phyloP scores from a whole-genome alignment of 2,113 vertebrate species.

The Protomyctophum bolini region DNA sequence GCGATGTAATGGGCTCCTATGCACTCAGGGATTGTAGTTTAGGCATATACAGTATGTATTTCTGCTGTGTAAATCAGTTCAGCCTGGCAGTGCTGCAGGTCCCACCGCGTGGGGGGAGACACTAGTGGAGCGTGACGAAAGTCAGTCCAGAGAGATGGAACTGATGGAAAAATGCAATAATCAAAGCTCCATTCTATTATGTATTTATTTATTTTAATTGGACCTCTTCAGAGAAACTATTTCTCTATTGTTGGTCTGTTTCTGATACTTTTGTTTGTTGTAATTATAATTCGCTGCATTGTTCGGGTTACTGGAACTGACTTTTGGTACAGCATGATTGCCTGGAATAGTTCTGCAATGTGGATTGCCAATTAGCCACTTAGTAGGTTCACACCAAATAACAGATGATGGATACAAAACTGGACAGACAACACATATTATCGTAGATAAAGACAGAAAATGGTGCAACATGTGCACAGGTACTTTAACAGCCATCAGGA shows the following conservation, averaged over 20 bases:
- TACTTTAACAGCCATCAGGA: too few species aligned
- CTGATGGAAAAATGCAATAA: neutral
- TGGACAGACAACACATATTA: too few species aligned
- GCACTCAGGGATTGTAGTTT: constrained; percentile 28
- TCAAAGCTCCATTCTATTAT: neutral
- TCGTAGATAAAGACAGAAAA: too few species aligned
- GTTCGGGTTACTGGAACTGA: too few species aligned
- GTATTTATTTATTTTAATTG: neutral
- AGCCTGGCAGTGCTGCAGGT: constrained; percentile 31
- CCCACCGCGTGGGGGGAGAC: neutral
- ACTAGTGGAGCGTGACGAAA: neutral
- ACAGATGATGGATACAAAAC: too few species aligned
- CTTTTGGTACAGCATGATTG: too few species aligned
- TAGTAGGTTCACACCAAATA: too few species aligned
- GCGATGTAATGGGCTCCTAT: constrained; percentile 46
- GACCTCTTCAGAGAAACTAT: too few species aligned
- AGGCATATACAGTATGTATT: neutral
- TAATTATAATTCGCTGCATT: too few species aligned
- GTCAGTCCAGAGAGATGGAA: neutral
- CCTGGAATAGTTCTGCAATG: too few species aligned
- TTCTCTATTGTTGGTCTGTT: neutral
- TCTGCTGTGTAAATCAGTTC: constrained; percentile 2
- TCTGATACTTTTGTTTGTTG: neutral
- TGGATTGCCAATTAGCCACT: too few species aligned
- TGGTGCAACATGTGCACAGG: too few species aligned